These are phyloP conservation scores for Brachyptera risi DNA, from an alignment of 2,888 invertebrate species.

Conservation along the genomic window DNA sequence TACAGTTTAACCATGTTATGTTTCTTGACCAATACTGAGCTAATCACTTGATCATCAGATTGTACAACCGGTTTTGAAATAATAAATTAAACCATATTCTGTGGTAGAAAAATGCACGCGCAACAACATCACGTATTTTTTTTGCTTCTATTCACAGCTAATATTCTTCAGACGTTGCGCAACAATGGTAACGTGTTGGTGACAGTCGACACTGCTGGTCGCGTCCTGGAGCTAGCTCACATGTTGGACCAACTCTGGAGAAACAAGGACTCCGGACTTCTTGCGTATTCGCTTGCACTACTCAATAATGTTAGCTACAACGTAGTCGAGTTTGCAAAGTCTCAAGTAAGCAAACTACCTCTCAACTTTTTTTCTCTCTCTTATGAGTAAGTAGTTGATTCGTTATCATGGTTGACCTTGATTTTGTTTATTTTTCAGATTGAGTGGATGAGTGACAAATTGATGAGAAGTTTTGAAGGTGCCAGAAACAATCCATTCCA, in stretches of 20 bases:
- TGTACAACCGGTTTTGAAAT: too few relatives aligned
- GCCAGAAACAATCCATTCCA: constrained; percentile 94
- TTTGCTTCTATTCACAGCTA: constrained; percentile 60
- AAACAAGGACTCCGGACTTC: constrained; percentile 91
- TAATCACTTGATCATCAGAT: too few relatives aligned
- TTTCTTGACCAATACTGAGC: too few relatives aligned
- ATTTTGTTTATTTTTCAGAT: constrained; percentile 55
- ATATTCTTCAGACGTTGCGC: constrained; percentile 87
- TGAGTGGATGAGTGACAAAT: constrained; percentile 99
- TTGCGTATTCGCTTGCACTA: constrained; percentile 89
- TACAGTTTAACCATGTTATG: too few relatives aligned
- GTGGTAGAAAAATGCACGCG: background rate
- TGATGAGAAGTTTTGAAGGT: constrained; percentile 89
- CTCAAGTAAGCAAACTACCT: constrained; percentile 64
- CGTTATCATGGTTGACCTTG: too few relatives aligned
- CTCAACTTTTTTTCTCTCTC: too few relatives aligned
- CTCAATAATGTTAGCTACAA: constrained; percentile 97
- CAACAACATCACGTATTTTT: constrained; percentile 25
- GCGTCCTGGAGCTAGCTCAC: constrained; percentile 93
- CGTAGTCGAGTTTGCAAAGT: constrained; percentile 98
- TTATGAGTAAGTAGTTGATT: too few relatives aligned
- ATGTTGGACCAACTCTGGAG: constrained; percentile 94
- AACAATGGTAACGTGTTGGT: constrained; percentile 94
- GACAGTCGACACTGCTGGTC: constrained; percentile 93
- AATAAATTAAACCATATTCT: too few relatives aligned